A percentile compares a stretch with the other conserved stretches of the same genome.
phyloP scores from a whole-genome alignment of 2,113 vertebrate species.

The Rhynchomys soricoides region DNA sequence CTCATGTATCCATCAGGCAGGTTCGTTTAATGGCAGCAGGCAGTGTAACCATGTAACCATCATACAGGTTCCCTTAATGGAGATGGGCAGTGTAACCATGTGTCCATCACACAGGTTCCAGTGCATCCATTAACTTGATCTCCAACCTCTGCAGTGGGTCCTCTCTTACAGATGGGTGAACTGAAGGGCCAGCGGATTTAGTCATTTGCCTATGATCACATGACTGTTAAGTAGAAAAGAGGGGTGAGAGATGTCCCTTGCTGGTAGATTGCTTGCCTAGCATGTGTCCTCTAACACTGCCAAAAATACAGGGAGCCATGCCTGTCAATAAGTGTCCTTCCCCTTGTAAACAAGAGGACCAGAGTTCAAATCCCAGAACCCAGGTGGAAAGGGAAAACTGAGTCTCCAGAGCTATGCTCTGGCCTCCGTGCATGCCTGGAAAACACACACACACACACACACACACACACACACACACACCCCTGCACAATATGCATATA shows the following conservation, averaged over 20 bases:
- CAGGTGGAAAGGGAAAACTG: background rate
- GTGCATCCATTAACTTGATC: background rate
- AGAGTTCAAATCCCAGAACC: background rate
- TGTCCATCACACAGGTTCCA: no score
- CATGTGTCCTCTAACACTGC: background rate
- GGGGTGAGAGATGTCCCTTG: background rate
- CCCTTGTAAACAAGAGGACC: background rate
- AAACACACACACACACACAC: background rate
- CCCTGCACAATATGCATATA: background rate
- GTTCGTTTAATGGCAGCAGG: no score
- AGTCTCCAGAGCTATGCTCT: background rate
- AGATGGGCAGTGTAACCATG: rapidly evolving
- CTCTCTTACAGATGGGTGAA: background rate
- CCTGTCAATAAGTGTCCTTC: no score
- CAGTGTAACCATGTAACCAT: rapidly evolving
- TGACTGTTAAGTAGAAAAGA: background rate
- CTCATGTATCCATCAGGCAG: no score
- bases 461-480: background rate
- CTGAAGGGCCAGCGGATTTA: background rate
- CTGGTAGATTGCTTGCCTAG: background rate
- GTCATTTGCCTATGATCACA: background rate
- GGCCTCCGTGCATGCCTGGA: background rate
- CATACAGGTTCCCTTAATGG: background rate
- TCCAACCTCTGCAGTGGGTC: no score
- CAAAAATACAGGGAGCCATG: background rate